A percentile compares a stretch with the other conserved stretches of the same genome.
These are phyloP conservation scores for Rhagologus leucostigma DNA, from an alignment of 2,113 vertebrate genomes.

Conservation along the genomic window DNA sequence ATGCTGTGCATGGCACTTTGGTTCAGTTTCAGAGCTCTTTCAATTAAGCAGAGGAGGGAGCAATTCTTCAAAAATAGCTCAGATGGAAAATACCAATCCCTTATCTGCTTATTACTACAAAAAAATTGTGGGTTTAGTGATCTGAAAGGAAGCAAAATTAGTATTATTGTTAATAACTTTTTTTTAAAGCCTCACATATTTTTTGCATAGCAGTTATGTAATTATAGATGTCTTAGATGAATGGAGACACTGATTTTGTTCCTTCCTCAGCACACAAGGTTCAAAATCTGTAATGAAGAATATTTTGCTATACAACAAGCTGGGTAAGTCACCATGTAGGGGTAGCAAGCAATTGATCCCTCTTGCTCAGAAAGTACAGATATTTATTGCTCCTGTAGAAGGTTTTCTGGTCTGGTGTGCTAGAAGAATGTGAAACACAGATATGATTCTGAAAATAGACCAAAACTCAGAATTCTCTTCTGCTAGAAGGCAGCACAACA, in stretches of 20 bases:
- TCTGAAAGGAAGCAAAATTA: background rate
- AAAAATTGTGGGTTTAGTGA: background rate
- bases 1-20: accelerated
- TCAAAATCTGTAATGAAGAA: background rate
- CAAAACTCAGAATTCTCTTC: background rate
- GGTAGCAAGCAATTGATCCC: background rate
- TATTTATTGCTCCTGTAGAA: background rate
- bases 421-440: background rate
- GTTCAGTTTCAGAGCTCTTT: background rate
- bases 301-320: background rate
- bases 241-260: background rate
- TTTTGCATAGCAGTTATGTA: background rate
- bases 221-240: background rate
- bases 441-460: background rate
- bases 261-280: background rate
- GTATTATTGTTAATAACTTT: background rate
- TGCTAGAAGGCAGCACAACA: background rate
- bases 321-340: background rate
- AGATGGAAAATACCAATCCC: background rate
- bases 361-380: background rate
- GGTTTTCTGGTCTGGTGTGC: background rate
- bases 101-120: background rate
- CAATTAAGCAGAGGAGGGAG: background rate
- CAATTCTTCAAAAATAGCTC: background rate
- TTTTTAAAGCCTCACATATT: background rate